Percentiles rank a stretch among this genome's conserved stretches.
These are phyloP conservation scores for Gymnothorax javanicus DNA, from an alignment of 2,797 vertebrate species.

Conservation along the genomic window DNA sequence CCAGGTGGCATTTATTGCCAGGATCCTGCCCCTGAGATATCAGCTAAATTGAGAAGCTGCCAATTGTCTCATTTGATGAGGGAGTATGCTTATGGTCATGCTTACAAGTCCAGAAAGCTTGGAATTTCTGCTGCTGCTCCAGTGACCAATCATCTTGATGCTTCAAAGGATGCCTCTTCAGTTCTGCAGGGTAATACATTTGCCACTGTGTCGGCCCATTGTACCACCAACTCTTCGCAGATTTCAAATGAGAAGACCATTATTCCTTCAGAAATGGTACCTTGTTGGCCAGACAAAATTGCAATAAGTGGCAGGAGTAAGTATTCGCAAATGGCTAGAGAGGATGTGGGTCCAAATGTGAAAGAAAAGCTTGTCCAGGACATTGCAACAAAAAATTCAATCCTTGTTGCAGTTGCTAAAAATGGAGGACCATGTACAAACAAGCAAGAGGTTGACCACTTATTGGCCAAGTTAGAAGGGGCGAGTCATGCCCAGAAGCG, in stretches of 20 bases:
- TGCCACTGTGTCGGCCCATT: background rate
- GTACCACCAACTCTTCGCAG: background rate
- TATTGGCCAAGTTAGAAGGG: constrained; percentile 65
- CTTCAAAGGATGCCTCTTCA: background rate
- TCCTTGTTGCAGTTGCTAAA: constrained; percentile 57
- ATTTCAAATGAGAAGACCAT: background rate
- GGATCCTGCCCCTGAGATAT: constrained; percentile 54
- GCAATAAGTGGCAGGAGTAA: background rate
- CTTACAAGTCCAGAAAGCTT: constrained; percentile 41
- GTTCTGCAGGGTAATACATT: background rate
- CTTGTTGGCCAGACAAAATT: background rate
- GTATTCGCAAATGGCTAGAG: background rate
- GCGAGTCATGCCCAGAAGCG: constrained; percentile 55
- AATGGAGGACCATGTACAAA: constrained; percentile 73
- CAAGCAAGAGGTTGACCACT: constrained; percentile 68
- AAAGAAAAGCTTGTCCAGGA: constrained; percentile 29
- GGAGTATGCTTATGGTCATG: constrained; percentile 65
- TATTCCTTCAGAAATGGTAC: background rate
- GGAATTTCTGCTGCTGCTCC: constrained; percentile 23
- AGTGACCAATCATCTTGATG: background rate
- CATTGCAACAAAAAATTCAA: constrained; percentile 50
- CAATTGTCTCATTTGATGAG: constrained; percentile 71
- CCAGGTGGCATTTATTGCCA: constrained; percentile 68
- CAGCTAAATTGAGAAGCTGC: constrained; percentile 57
- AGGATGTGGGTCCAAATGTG: background rate